Base-by-base conservation (phyloP, 2,797 vertebrate species). In the Pagetopsis macropterus region DNA sequence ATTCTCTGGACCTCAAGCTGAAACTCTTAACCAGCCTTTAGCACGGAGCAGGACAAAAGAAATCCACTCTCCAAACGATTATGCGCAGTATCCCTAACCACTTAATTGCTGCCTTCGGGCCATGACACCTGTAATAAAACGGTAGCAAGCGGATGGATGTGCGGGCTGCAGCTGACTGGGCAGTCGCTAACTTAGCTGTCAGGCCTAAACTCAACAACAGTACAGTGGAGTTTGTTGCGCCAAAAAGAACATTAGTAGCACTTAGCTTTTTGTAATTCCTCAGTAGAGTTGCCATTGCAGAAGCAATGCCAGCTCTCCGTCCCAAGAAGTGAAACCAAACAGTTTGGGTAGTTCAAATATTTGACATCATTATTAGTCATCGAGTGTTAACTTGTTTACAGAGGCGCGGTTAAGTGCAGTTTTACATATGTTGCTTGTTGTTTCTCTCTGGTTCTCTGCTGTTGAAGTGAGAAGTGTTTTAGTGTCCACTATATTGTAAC, bases 301-400 rank as follows among this genome's bases (percentile, higher is more conserved):
- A 70, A 10, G 21, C 48, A 19, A 52, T 66, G 70, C 62, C 69
- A 76, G 71, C 43, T 75, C n/a, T n/a, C n/a, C n/a, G n/a, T n/a
- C 62, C 31, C n/a, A n/a, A 67, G 65, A 72, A 51, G 61, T 12
- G 55, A 55, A 88, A 75, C 75, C 75, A 76, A 84, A 78, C 72
- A 76, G n/a, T 63, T 65, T 2, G 8, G 49, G 60, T 46, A 57
- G 62, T 41, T 87, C 57, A 83, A 82, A 89, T 86, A 86, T 86
- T 82, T 88, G 56, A 79, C 75, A 52, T 74, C 0, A 52, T 74
- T 72, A 71, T 68, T 17, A 73, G 69, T 64, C 61, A 33, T 10
- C 21, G 60, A 59, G 15, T 10, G 41, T 46, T 21, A 21, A 21
- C 21, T 21, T 81, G 70, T 80, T 79, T 80, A 81, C 40, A 16